Evolutionary conservation across 1,140 invertebrate genomes (phyloP).

Genomic region (Hetaerina americana): DNA sequence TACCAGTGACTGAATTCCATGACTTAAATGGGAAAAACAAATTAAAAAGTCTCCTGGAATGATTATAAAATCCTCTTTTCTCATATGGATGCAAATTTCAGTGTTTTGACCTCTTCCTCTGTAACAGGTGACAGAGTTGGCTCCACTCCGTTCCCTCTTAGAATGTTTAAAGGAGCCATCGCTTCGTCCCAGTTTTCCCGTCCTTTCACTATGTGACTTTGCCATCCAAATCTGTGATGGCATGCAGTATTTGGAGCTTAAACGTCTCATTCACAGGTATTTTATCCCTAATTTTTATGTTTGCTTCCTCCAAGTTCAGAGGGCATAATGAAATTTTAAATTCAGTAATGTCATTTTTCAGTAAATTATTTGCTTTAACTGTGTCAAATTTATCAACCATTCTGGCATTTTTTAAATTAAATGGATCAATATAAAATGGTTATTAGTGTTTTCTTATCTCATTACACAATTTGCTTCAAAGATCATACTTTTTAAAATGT

Average conservation of each 20-base stretch:
- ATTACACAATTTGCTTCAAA: no score
- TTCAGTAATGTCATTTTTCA: no score
- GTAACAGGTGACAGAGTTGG: constrained; percentile 77
- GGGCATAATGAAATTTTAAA: no score
- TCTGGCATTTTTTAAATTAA: no score
- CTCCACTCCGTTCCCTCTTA: constrained; percentile 82
- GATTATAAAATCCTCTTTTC: neutral
- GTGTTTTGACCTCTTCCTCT: constrained; percentile 6
- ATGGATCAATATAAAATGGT: no score
- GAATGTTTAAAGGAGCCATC: constrained; percentile 92
- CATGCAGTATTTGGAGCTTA: constrained; percentile 89
- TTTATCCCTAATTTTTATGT: no score
- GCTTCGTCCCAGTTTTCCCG: constrained; percentile 73
- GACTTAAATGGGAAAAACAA: neutral
- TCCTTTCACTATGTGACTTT: constrained; percentile 80
- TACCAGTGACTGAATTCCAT: no score
- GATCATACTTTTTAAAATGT: no score
- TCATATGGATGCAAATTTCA: neutral
- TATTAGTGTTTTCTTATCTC: no score
- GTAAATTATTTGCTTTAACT: no score
- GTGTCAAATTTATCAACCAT: no score
- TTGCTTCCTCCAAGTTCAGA: no score
- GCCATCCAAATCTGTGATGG: constrained; percentile 91
- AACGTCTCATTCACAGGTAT: constrained; percentile 79
- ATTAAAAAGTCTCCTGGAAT: neutral